Evolutionary conservation across 2,797 vertebrate genomes (phyloP).

Genomic region (Silurus aristotelis): DNA sequence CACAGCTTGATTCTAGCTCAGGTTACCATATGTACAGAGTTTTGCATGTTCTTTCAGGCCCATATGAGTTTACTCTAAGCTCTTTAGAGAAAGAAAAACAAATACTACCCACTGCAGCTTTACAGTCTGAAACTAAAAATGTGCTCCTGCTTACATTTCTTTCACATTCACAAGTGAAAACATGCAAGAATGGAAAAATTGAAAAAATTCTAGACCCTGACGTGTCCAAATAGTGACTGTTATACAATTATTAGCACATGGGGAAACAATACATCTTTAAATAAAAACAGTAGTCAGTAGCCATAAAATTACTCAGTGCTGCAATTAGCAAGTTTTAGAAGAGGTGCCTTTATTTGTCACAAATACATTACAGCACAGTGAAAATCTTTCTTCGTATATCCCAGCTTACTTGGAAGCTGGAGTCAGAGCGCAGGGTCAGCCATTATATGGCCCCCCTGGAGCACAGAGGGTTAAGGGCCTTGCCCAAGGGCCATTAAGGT

Average conservation of each 20-base stretch:
- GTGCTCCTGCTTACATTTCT: not conserved
- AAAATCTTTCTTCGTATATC: too few species aligned
- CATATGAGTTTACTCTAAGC: not conserved
- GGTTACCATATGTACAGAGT: not conserved
- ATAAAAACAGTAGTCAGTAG: too few species aligned
- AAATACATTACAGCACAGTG: too few species aligned
- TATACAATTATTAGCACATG: not conserved
- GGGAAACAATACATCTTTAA: not conserved
- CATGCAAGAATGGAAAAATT: not conserved
- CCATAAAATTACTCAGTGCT: too few species aligned
- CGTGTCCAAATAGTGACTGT: not conserved
- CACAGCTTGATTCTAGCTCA: not conserved
- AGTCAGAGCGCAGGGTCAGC: too few species aligned
- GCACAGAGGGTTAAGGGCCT: too few species aligned
- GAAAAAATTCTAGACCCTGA: not conserved
- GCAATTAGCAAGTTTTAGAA: too few species aligned
- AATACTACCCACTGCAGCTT: not conserved
- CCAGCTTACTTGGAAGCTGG: too few species aligned
- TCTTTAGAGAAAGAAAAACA: not conserved
- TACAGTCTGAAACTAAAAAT: not conserved
- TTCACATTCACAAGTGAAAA: not conserved
- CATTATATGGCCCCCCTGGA: too few species aligned
- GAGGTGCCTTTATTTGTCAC: too few species aligned
- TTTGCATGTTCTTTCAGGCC: not conserved
- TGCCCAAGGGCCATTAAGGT: too few species aligned